These are phyloP conservation scores for Leptinotarsa lineolata DNA, from an alignment of 1,140 invertebrate species.

Conservation along the genomic window DNA sequence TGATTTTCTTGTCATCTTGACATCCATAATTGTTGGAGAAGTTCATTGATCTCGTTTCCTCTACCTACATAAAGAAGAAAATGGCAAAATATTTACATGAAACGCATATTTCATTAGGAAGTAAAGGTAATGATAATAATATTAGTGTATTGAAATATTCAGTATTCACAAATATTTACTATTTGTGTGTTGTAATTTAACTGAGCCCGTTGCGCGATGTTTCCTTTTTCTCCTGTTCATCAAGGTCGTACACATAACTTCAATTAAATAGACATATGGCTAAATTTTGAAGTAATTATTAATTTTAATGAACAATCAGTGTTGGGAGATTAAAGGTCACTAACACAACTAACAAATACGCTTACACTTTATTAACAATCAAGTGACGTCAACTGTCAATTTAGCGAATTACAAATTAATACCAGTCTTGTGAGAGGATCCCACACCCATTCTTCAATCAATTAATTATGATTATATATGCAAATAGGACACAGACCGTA, in stretches of 20 bases:
- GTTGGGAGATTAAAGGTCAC: slow-evolving; percentile 43
- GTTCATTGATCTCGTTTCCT: too few species aligned
- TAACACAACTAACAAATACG: slow-evolving; percentile 41
- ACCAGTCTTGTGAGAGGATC: slow-evolving; percentile 18
- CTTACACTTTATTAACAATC: slow-evolving; percentile 37
- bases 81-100: too few species aligned
- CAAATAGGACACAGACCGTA: slow-evolving; percentile 9
- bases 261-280: background rate
- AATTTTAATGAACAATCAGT: slow-evolving; percentile 46
- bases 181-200: too few species aligned
- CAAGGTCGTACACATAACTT: background rate
- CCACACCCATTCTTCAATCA: slow-evolving; percentile 20
- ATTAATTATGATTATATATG: slow-evolving; percentile 29
- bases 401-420: slow-evolving; percentile 35
- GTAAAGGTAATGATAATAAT: too few species aligned
- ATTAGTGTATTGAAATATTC: too few species aligned
- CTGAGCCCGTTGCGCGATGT: too few species aligned
- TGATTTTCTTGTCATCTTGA: too few species aligned
- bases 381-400: slow-evolving; percentile 38
- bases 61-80: too few species aligned
- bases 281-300: slow-evolving; percentile 12
- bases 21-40: too few species aligned
- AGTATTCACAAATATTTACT: too few species aligned
- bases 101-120: too few species aligned
- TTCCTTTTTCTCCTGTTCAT: background rate